Conservation (phyloP, 2,113 vertebrate genomes). For the Aplodontia rufa region DNA sequence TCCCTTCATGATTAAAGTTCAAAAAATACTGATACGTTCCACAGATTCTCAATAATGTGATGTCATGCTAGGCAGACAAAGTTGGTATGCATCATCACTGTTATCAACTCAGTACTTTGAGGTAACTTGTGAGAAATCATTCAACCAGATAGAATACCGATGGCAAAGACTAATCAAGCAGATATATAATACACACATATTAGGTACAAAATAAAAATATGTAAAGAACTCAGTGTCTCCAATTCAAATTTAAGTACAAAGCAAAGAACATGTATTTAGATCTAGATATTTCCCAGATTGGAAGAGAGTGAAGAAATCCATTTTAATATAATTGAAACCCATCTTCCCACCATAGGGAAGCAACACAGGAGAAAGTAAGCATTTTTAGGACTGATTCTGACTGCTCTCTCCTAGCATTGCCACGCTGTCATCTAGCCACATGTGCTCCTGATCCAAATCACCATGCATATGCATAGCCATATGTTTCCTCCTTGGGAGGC, state of each 20-base stretch:
- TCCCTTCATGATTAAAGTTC: neutral
- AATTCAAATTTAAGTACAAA: neutral
- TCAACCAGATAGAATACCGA: neutral
- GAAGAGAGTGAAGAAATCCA: constrained; percentile 66
- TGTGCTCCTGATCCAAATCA: constrained; percentile 80
- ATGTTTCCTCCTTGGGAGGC: constrained; percentile 84
- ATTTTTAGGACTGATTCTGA: constrained; percentile 41
- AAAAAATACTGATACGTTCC: neutral
- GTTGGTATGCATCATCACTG: neutral
- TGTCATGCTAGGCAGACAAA: neutral
- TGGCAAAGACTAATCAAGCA: neutral
- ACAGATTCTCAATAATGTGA: neutral
- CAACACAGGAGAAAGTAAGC: constrained; percentile 67
- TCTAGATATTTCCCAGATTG: constrained; percentile 13
- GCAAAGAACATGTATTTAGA: neutral
- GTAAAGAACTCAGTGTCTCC: neutral
- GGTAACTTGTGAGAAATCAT: neutral
- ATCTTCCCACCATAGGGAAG: constrained; percentile 75
- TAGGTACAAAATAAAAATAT: neutral
- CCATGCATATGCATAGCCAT: constrained; percentile 86
- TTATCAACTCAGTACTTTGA: neutral
- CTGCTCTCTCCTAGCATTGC: constrained; percentile 74
- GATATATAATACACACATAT: neutral
- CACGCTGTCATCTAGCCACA: constrained; percentile 79
- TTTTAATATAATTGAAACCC: constrained; percentile 74